Evolutionary conservation across 2,888 invertebrate genomes (phyloP).

Genomic region (Thymelicus sylvestris): DNA sequence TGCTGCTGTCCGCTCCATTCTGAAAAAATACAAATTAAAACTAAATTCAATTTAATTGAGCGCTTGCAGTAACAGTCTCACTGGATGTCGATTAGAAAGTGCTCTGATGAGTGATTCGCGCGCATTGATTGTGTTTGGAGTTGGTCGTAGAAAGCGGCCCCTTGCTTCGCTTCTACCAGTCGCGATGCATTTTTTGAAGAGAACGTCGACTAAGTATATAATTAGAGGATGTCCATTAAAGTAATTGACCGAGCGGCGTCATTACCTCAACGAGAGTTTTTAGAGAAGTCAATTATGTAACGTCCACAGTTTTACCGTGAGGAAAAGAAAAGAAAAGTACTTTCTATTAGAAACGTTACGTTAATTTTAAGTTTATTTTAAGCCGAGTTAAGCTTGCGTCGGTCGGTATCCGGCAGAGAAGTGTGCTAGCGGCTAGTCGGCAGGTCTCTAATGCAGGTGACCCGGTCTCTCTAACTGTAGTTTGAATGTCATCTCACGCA

Average conservation of each 20-base stretch:
- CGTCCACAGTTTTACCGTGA: conserved; percentile 18
- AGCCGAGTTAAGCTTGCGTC: conserved; percentile 39
- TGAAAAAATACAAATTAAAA: conserved; percentile 50
- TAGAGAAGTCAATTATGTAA: conserved; percentile 26
- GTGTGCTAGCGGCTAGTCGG: conserved; percentile 64
- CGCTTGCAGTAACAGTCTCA: conserved; percentile 58
- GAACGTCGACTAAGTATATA: conserved; percentile 58
- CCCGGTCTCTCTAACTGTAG: conserved; percentile 80
- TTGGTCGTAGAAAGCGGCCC: conserved; percentile 76
- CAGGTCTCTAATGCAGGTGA: conserved; percentile 68
- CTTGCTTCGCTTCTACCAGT: conserved; percentile 58
- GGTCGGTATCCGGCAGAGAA: conserved; percentile 58
- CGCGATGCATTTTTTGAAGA: conserved; percentile 63
- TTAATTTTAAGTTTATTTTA: conserved; percentile 39
- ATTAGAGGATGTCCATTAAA: conserved; percentile 67
- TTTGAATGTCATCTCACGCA: conserved; percentile 69
- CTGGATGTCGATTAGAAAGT: conserved; percentile 78
- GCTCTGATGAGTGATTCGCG: conserved; percentile 79
- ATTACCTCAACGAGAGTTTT: conserved; percentile 31
- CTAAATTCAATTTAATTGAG: conserved; percentile 62
- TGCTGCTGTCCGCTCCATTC: conserved; percentile 87
- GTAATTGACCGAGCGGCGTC: conserved; percentile 42
- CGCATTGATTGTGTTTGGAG: conserved; percentile 76
- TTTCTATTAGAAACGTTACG: conserved; percentile 40
- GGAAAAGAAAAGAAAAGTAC: conserved; percentile 26